A percentile compares a stretch with the other conserved stretches of the same genome.
Conservation (phyloP, 1,140 invertebrate species). For the Pissodes strobi region DNA sequence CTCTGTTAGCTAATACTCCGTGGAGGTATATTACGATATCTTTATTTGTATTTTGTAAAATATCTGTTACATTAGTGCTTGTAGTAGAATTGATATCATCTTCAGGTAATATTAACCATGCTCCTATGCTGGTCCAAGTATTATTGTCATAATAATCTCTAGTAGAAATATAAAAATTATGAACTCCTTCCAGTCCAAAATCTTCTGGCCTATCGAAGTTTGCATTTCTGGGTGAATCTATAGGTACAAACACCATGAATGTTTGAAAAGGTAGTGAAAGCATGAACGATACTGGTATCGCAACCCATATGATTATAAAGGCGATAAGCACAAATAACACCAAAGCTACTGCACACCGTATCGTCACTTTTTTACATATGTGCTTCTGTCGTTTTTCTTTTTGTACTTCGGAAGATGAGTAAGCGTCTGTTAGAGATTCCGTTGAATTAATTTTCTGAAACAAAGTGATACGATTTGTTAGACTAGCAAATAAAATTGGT, state of each 20-base stretch:
- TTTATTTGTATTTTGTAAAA: constrained; percentile 27
- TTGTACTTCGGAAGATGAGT: not conserved
- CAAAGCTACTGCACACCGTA: not conserved
- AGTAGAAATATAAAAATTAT: constrained; percentile 45
- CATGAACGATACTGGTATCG: constrained; percentile 47
- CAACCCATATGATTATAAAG: constrained; percentile 38
- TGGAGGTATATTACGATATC: constrained; percentile 47
- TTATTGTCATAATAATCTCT: constrained; percentile 30
- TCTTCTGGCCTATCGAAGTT: constrained; percentile 38
- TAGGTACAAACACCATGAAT: constrained; percentile 28
- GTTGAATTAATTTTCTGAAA: constrained; percentile 5
- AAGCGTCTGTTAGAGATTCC: not conserved
- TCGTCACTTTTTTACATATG: not conserved
- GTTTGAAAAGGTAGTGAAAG: constrained; percentile 42
- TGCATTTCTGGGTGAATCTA: constrained; percentile 28
- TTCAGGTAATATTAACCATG: constrained; percentile 46
- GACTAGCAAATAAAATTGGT: no score
- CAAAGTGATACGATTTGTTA: no score
- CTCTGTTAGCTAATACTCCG: constrained; percentile 46
- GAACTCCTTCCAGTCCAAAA: constrained; percentile 33
- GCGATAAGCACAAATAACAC: not conserved
- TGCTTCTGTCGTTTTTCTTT: not conserved
- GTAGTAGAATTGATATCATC: constrained; percentile 30
- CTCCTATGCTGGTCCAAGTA: constrained; percentile 39
- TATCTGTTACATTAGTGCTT: constrained; percentile 22